Evolutionary conservation across 2,888 invertebrate genomes (phyloP).

Genomic region (Nephrocerus scutellatus): DNA sequence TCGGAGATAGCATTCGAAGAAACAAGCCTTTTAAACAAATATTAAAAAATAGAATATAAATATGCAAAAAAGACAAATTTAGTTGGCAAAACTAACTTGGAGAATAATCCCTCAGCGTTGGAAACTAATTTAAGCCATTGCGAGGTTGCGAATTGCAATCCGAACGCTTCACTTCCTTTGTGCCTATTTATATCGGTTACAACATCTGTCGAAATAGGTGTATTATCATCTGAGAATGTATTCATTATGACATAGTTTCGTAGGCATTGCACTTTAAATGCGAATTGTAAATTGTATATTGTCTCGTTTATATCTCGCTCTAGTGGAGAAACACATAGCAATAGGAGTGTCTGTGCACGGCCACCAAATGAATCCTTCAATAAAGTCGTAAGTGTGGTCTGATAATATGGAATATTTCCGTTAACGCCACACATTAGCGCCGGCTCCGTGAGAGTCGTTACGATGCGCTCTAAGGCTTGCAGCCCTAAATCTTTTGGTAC

Average conservation of each 20-base stretch:
- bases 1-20: slow-evolving; percentile 63
- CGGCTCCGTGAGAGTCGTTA: slow-evolving; percentile 53
- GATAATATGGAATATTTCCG: slow-evolving; percentile 49
- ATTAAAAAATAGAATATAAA: slow-evolving; percentile 4
- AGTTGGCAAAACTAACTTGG: slow-evolving; percentile 53
- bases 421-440: slow-evolving; percentile 39
- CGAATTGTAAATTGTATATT: slow-evolving; percentile 61
- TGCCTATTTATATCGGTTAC: slow-evolving; percentile 19
- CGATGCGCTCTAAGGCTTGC: slow-evolving; percentile 60
- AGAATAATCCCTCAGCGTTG: slow-evolving; percentile 75
- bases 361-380: slow-evolving; percentile 70
- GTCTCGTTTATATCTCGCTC: slow-evolving; percentile 63
- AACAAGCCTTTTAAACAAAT: slow-evolving; percentile 48
- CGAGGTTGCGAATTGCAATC: slow-evolving; percentile 73
- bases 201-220: slow-evolving; percentile 48
- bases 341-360: slow-evolving; percentile 64
- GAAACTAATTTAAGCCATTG: slow-evolving; percentile 76
- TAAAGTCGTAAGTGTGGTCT: slow-evolving; percentile 62
- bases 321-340: slow-evolving; percentile 66
- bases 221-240: slow-evolving; percentile 60
- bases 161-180: slow-evolving; percentile 48
- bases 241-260: slow-evolving; percentile 67
- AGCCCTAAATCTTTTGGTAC: slow-evolving; percentile 57
- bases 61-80: background rate
- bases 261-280: slow-evolving; percentile 59